A percentile compares a stretch with the other conserved stretches of the same genome.
These are phyloP conservation scores for Globicephala melas DNA, from an alignment of 2,113 vertebrate genomes.

Conservation along the genomic window DNA sequence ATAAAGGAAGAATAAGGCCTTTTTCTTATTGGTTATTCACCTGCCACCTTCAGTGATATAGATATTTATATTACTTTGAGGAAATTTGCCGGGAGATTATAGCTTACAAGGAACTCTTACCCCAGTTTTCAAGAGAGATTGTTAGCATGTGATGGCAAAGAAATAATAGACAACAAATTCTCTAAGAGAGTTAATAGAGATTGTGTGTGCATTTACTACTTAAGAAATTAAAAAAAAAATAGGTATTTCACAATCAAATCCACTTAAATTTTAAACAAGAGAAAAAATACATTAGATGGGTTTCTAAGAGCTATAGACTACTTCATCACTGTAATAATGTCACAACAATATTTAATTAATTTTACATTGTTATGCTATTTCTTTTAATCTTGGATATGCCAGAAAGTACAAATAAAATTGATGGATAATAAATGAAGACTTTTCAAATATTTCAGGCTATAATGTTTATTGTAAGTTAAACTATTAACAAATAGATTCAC, in stretches of 20 bases:
- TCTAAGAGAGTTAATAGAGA: neutral
- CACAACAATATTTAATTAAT: constrained; percentile 74
- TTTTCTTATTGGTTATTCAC: neutral
- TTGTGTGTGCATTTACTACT: constrained; percentile 30
- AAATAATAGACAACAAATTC: neutral
- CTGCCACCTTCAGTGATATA: neutral
- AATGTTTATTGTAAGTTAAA: constrained; percentile 51
- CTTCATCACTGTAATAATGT: constrained; percentile 78
- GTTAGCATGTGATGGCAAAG: neutral
- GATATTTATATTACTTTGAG: neutral
- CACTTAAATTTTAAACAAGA: constrained; percentile 56
- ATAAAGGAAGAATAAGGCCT: neutral
- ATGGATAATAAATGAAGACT: constrained; percentile 44
- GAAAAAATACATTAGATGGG: constrained; percentile 75
- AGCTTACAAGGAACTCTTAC: neutral
- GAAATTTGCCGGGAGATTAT: neutral
- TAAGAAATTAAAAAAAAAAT: neutral
- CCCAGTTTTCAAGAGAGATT: neutral
- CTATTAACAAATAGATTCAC: constrained; percentile 33
- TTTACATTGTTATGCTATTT: constrained; percentile 74
- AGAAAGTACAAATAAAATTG: constrained; percentile 61
- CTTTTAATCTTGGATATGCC: constrained; percentile 72
- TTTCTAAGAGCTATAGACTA: constrained; percentile 57
- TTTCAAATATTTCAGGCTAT: constrained; percentile 38
- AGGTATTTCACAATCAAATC: constrained; percentile 15